Base-by-base conservation (phyloP, 2,888 invertebrate genomes). In the Bembecia ichneumoniformis region DNA sequence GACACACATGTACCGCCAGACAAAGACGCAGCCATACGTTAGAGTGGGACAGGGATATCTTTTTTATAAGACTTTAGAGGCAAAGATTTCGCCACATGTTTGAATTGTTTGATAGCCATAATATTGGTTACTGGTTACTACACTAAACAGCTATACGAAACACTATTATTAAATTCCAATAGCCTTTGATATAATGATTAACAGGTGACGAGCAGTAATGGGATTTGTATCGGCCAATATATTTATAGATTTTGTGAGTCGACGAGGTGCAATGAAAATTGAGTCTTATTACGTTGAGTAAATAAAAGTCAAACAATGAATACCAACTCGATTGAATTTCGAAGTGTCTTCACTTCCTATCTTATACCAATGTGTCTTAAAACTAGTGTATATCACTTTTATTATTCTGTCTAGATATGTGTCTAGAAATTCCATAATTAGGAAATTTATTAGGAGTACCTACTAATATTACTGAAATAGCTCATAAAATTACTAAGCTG, bases 61-160 rank as follows among this genome's bases (percentile, higher is more conserved):
- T 63, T 66, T 65, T 64, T 66, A 68, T 66, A 67, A 68, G 66
- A 47, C 64, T 60, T 59, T 58, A 58, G 62, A 66, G 63, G 72
- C 78, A 74, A 70, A 77, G 80, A 80, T 81, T 79, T 80, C 53
- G 73, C 74, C 80, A 79, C 74, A 77, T 82, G 79, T 66, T 68
- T 57, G 55, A 55, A 56, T 53, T 55, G 40, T 63, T 64, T 61
- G 66, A 69, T 68, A 62, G 66, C 60, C 65, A 67, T 73, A 65
- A 68, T 65, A 68, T 69, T 60, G 66, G 62, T 64, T 62, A 58
- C 54, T 52, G 52, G 49, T 11, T 34, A 48, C 55, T 52, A 49
- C 47, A 57, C 50, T 54, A 40, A 16, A 14, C n/a, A 45, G 7
- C 16, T 14, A 43, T 43, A 14, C 14, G n/a, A 14, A 15, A 14